These are phyloP conservation scores for Cyclargus thomasi DNA, from an alignment of 1,140 invertebrate genomes.

Conservation along the genomic window DNA sequence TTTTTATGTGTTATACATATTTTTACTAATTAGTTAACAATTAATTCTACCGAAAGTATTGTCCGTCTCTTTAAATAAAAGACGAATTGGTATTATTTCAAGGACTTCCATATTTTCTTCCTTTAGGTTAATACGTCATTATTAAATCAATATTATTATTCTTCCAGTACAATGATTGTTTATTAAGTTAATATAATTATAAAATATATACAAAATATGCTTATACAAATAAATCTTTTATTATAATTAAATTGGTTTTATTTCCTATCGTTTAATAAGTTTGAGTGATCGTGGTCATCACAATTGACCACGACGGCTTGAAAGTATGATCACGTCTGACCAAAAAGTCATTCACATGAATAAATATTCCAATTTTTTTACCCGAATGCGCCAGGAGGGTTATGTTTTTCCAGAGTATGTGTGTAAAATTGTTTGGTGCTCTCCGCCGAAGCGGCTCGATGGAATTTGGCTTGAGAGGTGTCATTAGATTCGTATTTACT, in stretches of 20 bases:
- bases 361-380: not conserved
- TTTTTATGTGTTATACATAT: too few relatives aligned
- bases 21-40: too few relatives aligned
- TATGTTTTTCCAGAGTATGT: too few relatives aligned
- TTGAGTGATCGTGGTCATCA: not conserved
- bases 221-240: conserved; percentile 13
- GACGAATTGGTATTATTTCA: not conserved
- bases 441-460: too few relatives aligned
- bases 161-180: conserved; percentile 11
- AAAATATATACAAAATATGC: conserved; percentile 4
- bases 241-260: not conserved
- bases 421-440: too few relatives aligned
- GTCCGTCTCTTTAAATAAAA: too few relatives aligned
- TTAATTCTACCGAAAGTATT: too few relatives aligned
- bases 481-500: too few relatives aligned
- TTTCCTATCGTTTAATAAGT: not conserved
- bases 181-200: conserved; percentile 4
- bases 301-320: not conserved
- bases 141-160: not conserved
- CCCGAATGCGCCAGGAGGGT: too few relatives aligned
- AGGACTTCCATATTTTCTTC: not conserved
- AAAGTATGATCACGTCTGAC: not conserved
- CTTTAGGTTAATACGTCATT: not conserved
- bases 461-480: too few relatives aligned
- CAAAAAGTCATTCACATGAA: too few relatives aligned